Conservation (phyloP, 2,888 invertebrate species). For the Criorhina ranunculi region DNA sequence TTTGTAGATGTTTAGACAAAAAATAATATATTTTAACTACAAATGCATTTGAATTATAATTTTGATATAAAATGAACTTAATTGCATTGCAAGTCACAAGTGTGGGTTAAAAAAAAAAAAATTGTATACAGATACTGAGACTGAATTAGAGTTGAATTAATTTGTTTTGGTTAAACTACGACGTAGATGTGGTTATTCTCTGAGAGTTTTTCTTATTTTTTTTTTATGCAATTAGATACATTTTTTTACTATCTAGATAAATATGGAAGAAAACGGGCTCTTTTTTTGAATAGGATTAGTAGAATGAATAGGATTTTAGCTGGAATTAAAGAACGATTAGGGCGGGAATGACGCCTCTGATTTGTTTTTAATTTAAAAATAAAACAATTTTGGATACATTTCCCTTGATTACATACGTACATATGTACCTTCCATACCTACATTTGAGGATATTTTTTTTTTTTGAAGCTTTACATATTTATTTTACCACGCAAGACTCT, state of each 20-base stretch:
- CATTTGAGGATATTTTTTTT: too few relatives aligned
- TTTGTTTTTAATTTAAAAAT: slow-evolving; percentile 25
- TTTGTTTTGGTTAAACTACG: slow-evolving; percentile 11
- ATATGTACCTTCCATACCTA: too few relatives aligned
- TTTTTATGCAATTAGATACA: slow-evolving; percentile 9
- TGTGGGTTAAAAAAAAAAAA: slow-evolving; percentile 28
- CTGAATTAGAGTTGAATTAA: background rate
- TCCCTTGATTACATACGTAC: too few relatives aligned
- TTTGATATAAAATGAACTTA: slow-evolving; percentile 25
- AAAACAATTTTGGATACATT: background rate
- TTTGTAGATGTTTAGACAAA: background rate
- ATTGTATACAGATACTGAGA: slow-evolving; percentile 17
- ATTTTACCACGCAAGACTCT: too few relatives aligned
- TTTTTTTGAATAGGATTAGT: background rate
- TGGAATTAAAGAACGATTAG: slow-evolving; percentile 9
- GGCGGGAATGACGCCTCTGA: background rate
- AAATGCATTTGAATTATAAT: slow-evolving; percentile 3
- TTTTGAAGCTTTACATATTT: too few relatives aligned
- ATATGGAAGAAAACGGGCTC: too few relatives aligned
- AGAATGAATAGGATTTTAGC: background rate
- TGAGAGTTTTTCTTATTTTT: slow-evolving; percentile 3
- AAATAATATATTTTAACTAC: background rate
- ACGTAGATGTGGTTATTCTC: slow-evolving; percentile 22
- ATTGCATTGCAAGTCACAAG: slow-evolving; percentile 42
- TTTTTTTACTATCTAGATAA: too few relatives aligned